These are phyloP conservation scores for Parnassius smintheus DNA, from an alignment of 2,888 invertebrate genomes.

Conservation along the genomic window DNA sequence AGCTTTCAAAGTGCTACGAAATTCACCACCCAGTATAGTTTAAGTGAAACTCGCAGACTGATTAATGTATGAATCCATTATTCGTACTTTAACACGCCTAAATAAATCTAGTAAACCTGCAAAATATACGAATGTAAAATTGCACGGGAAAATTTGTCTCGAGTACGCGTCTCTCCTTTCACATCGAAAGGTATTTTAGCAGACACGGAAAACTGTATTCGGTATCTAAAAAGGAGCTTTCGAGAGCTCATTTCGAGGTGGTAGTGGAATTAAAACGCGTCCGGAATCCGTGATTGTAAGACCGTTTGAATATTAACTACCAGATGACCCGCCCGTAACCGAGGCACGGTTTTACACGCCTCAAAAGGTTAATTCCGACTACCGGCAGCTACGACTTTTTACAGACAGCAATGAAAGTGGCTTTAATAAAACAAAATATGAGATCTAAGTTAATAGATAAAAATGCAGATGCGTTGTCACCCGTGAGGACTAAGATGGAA, in stretches of 20 bases:
- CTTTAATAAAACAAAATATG: conserved; percentile 21
- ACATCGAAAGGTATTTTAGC: conserved; percentile 30
- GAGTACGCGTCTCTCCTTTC: conserved; percentile 22
- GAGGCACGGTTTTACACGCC: conserved; percentile 59
- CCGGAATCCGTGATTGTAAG: conserved; percentile 69
- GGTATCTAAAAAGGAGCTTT: conserved; percentile 53
- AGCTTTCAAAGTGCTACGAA: conserved; percentile 22
- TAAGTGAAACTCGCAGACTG: conserved; percentile 12
- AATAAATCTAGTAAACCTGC: conserved; percentile 8
- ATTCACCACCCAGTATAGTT: conserved; percentile 17
- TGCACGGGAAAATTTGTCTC: conserved; percentile 26
- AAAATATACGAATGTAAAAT: conserved; percentile 12
- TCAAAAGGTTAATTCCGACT: conserved; percentile 64
- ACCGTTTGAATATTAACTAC: conserved; percentile 78
- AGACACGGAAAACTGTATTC: conserved; percentile 47
- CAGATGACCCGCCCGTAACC: conserved; percentile 69
- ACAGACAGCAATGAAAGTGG: conserved; percentile 39
- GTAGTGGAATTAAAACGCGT: conserved; percentile 59
- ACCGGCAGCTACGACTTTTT: conserved; percentile 41
- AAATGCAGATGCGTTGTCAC: conserved; percentile 25
- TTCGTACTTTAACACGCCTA: conserved; percentile 5
- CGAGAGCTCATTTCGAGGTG: conserved; percentile 46
- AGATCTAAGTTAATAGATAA: conserved; percentile 25
- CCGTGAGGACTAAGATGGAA: too few relatives aligned
- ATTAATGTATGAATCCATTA: conserved; percentile 16